Conservation (phyloP, 2,888 invertebrate genomes). For the Agrochola circellaris region DNA sequence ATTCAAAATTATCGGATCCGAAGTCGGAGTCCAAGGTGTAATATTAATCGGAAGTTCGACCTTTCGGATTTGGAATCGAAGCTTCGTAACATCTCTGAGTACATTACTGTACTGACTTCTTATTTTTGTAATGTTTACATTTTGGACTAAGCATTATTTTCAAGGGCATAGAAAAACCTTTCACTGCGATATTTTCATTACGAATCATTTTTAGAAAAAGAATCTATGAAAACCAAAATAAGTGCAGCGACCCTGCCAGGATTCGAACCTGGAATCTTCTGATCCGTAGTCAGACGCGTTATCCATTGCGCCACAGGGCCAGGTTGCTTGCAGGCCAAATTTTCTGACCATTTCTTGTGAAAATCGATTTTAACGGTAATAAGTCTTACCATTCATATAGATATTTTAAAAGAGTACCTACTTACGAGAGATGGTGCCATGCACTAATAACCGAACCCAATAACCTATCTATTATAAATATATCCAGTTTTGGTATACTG, state of each 20-base stretch:
- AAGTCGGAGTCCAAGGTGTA: too few species aligned
- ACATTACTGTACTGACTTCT: not conserved
- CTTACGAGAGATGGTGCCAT: too few species aligned
- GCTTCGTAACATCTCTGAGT: too few species aligned
- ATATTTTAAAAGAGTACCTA: too few species aligned
- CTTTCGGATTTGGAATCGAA: too few species aligned
- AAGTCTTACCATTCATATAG: too few species aligned
- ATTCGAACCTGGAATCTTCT: slow-evolving; percentile 93
- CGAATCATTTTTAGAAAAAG: not conserved
- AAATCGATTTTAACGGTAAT: not conserved
- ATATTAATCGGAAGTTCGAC: too few species aligned
- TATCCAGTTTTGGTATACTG: too few species aligned
- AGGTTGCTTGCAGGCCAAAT: rapidly evolving
- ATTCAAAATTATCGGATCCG: too few species aligned
- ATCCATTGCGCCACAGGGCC: slow-evolving; percentile 93
- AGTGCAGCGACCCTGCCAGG: slow-evolving; percentile 90
- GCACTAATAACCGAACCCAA: too few species aligned
- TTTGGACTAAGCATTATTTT: not conserved
- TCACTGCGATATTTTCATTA: not conserved
- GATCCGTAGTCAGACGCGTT: slow-evolving; percentile 94
- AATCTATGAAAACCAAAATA: slow-evolving; percentile 5
- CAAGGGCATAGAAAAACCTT: not conserved
- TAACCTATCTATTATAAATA: too few species aligned
- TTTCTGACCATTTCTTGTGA: not conserved
- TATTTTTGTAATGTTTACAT: not conserved